These are phyloP conservation scores for Echinarachnius parma DNA, from an alignment of 53 echinoderm and acorn worm species.

Conservation along the genomic window DNA sequence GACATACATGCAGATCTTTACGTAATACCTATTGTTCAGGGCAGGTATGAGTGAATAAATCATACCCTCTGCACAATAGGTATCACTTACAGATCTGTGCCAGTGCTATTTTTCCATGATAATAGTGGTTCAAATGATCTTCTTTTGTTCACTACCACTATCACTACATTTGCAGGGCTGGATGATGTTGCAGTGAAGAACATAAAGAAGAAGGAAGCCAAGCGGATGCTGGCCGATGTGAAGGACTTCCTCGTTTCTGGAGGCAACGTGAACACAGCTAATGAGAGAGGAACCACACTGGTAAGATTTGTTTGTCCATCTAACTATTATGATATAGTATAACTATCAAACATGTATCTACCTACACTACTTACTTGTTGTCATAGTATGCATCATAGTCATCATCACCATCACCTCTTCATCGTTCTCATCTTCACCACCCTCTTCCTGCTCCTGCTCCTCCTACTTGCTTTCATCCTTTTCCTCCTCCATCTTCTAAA, in stretches of 20 bases:
- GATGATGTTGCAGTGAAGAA: conserved; percentile 61
- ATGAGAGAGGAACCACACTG: conserved; percentile 68
- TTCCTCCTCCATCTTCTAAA: neutral
- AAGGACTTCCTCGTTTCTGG: conserved; percentile 74
- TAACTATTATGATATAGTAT: neutral
- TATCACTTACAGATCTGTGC: no score
- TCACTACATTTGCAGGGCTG: conserved; percentile 45
- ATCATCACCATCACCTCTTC: no score
- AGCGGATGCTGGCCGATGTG: conserved; percentile 84
- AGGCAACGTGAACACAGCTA: conserved; percentile 77
- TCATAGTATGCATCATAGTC: neutral
- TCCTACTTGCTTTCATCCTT: neutral
- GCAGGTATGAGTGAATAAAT: no score
- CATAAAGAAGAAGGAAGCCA: conserved; percentile 70
- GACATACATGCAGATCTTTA: no score
- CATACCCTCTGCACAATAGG: no score
- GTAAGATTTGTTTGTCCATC: no score
- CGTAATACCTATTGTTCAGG: no score
- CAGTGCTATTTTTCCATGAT: no score
- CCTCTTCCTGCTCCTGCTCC: neutral
- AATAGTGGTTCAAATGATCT: no score
- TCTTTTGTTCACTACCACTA: neutral
- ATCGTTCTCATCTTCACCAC: neutral
- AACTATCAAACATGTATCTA: neutral
- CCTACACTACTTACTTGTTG: neutral